Percentiles rank a stretch among this genome's conserved stretches.
Conservation (phyloP, 2,113 vertebrate genomes). For the Rhinichthys klamathensis region DNA sequence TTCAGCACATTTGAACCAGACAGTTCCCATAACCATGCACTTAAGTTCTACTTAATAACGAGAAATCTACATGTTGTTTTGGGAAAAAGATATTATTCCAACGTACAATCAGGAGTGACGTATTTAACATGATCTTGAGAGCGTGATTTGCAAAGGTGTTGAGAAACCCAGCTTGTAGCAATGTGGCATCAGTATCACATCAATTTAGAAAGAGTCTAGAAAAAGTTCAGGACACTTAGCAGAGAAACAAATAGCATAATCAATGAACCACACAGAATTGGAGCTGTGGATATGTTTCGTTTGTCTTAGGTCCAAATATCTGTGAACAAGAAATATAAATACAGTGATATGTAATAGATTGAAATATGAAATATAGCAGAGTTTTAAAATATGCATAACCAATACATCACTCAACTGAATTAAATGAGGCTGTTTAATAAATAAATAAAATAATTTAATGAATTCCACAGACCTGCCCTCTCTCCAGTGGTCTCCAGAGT, state of each 20-base stretch:
- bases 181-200: not conserved
- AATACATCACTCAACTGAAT: not conserved
- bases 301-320: not conserved
- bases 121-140: not conserved
- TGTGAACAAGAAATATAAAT: no score
- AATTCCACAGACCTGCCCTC: slow-evolving; percentile 34
- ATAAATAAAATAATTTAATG: no score
- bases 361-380: not conserved
- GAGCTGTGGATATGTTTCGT: not conserved
- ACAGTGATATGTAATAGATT: not conserved
- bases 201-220: not conserved
- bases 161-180: not conserved
- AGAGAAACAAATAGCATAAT: slow-evolving; percentile 3
- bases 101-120: no score
- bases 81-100: no score
- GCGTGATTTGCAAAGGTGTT: not conserved
- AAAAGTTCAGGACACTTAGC: not conserved
- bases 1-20: no score
- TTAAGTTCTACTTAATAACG: no score
- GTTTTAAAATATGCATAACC: not conserved
- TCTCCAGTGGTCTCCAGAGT: slow-evolving; percentile 45
- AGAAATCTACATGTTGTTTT: no score
- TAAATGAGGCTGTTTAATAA: no score
- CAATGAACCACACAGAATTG: not conserved
- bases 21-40: no score